Evolutionary conservation across 2,888 invertebrate genomes (phyloP), one percentile per base, ranked within the genome.

Genomic region (Mesoligia furuncula): DNA sequence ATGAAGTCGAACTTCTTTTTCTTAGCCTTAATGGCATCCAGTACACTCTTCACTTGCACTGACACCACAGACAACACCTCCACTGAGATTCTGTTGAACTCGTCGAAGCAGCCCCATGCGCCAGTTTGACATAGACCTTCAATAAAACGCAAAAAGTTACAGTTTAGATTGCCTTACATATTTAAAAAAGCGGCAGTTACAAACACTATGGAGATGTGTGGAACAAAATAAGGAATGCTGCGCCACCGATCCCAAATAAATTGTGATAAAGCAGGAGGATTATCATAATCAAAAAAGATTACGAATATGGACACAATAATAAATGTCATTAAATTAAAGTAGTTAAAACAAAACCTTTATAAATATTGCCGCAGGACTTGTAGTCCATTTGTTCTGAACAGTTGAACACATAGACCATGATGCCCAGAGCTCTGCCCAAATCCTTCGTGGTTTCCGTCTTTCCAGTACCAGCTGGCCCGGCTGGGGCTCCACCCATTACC

Each of bases 361-460:
- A 99, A 94, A 99, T 99, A 93, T 99, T 99, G 45, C 99, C 99
- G 88, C 99, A 98, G 3, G 99, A 99, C 95, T 98, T 99, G 95
- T 99, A 99, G 94, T 99, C 99, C 99, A 99, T 99, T 97, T 99
- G 99, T 93, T 99, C 99, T 0, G 99, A 99, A 94, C 99, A 99
- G 94, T 99, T 99, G 95, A 99, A 99, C n/a, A 99, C 99, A 90
- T 99, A 99, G 11, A 99, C 99, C 99, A 99, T 99, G 92, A 99
- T 98, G 62, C 99, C 99, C 5, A 99, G 97, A 20, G 99, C 99
- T 92, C 99, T 97, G 2, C 99, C 99, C 87, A 99, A 97, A 97
- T 99, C 99, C 94, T 99, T 99, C 0, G 99, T 99, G 0, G 99
- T 99, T 96, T 99, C 99, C 0, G 99, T 99, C 96, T 99, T 99